Conservation (phyloP, 2,113 vertebrate genomes). For the Microtus richardsoni region DNA sequence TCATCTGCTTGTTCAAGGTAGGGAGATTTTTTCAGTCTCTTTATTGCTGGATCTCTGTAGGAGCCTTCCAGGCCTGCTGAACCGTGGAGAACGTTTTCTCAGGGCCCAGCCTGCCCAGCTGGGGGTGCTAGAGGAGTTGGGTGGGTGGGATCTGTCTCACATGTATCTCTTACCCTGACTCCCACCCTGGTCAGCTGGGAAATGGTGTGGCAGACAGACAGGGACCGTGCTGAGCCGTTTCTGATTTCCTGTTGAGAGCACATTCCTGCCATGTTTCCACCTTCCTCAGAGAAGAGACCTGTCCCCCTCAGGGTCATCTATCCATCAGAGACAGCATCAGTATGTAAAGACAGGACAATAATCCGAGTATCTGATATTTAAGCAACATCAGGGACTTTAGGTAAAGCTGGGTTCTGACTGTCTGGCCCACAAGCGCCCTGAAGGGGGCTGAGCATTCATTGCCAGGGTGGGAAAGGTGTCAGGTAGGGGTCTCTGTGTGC, state of each 20-base stretch:
- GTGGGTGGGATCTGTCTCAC: fast-evolving
- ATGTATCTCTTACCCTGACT: background rate
- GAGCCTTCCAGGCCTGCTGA: background rate
- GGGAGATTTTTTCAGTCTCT: background rate
- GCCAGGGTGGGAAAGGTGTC: too few species aligned
- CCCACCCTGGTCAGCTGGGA: background rate
- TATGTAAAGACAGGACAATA: constrained; percentile 52
- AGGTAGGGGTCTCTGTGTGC: background rate
- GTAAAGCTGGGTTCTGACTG: background rate
- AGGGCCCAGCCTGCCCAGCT: background rate
- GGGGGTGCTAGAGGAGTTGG: background rate
- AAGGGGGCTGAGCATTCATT: background rate
- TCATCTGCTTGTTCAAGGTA: constrained; percentile 98
- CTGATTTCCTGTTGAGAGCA: background rate
- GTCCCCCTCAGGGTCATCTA: background rate
- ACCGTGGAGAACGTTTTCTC: background rate
- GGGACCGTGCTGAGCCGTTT: background rate
- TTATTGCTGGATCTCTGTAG: background rate
- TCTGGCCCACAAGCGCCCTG: too few species aligned
- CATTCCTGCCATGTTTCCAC: background rate
- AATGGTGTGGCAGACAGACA: background rate
- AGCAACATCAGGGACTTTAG: constrained; percentile 47
- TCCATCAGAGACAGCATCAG: constrained; percentile 38
- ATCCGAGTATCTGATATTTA: constrained; percentile 49
- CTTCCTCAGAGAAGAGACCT: background rate